These are phyloP conservation scores for Agapornis roseicollis DNA, from an alignment of 2,113 vertebrate genomes.

Conservation along the genomic window DNA sequence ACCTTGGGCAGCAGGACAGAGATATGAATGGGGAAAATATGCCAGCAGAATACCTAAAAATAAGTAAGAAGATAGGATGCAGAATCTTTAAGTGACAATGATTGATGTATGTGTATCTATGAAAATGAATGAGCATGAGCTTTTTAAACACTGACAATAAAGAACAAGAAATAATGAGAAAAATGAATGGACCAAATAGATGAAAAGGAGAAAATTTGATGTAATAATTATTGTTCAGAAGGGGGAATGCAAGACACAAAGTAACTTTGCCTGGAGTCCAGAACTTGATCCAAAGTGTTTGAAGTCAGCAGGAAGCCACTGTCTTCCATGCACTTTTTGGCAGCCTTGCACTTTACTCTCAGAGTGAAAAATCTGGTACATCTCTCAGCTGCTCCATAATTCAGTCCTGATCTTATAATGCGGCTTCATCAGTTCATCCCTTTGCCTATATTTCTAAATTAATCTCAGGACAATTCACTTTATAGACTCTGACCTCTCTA, in stretches of 20 bases:
- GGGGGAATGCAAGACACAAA: neutral
- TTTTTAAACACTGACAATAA: neutral
- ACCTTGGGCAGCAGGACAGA: neutral
- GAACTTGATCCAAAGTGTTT: slow-evolving; percentile 11
- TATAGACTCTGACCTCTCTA: neutral
- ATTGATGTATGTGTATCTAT: neutral
- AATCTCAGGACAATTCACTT: slow-evolving; percentile 12
- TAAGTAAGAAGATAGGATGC: slow-evolving; percentile 6
- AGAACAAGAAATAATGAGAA: neutral
- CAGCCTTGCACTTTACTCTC: neutral
- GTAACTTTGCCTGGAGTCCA: neutral
- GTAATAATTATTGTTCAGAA: neutral
- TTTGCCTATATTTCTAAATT: slow-evolving; percentile 7
- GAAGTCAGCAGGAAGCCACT: neutral
- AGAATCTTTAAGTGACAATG: neutral
- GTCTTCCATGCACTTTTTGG: neutral
- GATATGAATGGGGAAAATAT: neutral
- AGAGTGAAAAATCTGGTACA: neutral
- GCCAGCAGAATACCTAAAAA: neutral
- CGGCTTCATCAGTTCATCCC: neutral
- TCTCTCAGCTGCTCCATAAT: neutral
- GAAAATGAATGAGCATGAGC: neutral
- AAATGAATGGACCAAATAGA: neutral
- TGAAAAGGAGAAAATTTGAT: neutral
- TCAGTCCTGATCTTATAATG: neutral